A percentile compares a stretch with the other conserved stretches of the same genome.
phyloP scores from a whole-genome alignment of 2,113 vertebrate species.

The Plecotus auritus region DNA sequence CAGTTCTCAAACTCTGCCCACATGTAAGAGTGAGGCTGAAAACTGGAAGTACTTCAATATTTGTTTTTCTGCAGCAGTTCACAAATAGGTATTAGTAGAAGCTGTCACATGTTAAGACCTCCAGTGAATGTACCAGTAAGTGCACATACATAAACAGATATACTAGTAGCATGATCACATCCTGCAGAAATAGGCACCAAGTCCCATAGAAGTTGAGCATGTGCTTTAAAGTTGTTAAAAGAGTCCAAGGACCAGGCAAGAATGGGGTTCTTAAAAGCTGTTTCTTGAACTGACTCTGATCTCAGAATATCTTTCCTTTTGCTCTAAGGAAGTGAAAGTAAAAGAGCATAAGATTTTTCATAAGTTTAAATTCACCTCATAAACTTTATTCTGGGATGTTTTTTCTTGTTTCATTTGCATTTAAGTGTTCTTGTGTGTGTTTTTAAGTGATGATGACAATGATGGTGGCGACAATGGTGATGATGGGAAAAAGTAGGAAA shows the following conservation, averaged over 20 bases:
- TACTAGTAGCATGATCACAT: neutral
- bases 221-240: neutral
- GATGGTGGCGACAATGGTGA: neutral
- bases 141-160: neutral
- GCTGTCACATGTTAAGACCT: neutral
- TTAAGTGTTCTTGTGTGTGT: neutral
- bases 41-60: neutral
- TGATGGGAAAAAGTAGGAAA: neutral
- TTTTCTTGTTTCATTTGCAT: neutral
- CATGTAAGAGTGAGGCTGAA: neutral
- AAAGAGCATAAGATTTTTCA: neutral
- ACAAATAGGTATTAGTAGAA: neutral
- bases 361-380: neutral
- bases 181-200: neutral
- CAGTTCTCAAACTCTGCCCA: neutral
- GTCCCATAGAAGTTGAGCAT: neutral
- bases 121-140: neutral
- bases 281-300: neutral
- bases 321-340: neutral
- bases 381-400: neutral
- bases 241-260: neutral
- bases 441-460: neutral
- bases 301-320: neutral
- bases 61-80: neutral
- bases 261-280: neutral